Evolutionary conservation across 2,113 vertebrate species (phyloP).

Genomic region (Cynopterus brachyotis): DNA sequence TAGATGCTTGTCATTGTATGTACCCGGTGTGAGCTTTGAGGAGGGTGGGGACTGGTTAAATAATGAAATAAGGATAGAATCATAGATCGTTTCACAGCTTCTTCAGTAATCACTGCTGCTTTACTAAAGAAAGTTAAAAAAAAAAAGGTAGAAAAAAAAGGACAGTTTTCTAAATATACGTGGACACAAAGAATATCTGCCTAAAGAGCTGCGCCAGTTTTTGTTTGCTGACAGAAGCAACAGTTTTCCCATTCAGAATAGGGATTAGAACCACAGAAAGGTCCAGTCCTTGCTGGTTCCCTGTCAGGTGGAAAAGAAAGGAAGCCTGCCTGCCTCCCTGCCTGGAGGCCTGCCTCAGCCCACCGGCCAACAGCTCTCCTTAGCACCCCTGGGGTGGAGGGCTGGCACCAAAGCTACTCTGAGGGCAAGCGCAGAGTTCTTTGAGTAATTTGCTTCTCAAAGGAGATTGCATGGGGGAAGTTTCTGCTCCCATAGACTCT

Average conservation of each 20-base stretch:
- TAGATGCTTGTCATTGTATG: neutral
- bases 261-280: neutral
- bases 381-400: neutral
- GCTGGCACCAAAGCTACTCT: neutral
- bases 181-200: neutral
- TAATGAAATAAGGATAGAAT: neutral
- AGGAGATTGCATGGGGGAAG: neutral
- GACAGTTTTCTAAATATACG: neutral
- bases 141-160: neutral
- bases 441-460: neutral
- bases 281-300: neutral
- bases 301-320: neutral
- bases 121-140: neutral
- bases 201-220: neutral
- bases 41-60: neutral
- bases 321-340: neutral
- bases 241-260: neutral
- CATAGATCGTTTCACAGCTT: neutral
- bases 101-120: neutral
- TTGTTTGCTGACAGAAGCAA: constrained; percentile 28
- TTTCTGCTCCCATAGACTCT: neutral
- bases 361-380: too few relatives aligned
- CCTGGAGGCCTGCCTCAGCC: neutral
- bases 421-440: neutral
- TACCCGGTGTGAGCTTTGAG: neutral